Percentiles rank a stretch among this genome's conserved stretches.
These are phyloP conservation scores for Ceratosolen solmsi DNA, from an alignment of 1,140 invertebrate species.

Conservation along the genomic window DNA sequence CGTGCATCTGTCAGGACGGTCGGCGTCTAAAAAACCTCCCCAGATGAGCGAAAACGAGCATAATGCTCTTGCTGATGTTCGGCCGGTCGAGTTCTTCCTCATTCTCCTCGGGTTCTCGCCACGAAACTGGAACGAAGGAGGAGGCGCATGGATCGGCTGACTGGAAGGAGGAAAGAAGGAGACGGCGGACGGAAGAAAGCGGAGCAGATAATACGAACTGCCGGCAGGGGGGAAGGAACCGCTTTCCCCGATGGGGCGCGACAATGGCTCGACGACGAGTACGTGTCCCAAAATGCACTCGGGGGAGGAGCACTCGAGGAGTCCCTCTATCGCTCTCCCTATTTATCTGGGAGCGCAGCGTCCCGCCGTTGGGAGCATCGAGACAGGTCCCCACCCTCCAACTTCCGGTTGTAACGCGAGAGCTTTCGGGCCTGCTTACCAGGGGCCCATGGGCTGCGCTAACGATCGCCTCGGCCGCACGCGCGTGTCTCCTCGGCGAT, in stretches of 20 bases:
- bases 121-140: constrained; percentile 11
- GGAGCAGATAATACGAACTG: constrained; percentile 16
- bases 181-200: constrained; percentile 7
- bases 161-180: not conserved
- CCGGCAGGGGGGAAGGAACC: constrained; percentile 15
- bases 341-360: constrained; percentile 15
- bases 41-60: constrained; percentile 1
- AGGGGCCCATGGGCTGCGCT: not conserved
- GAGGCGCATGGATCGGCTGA: not conserved
- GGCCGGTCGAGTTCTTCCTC: constrained; percentile 12
- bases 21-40: not conserved
- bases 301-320: constrained; percentile 64
- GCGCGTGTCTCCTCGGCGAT: constrained; percentile 10
- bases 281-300: constrained; percentile 54
- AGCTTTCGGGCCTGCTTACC: constrained; percentile 41
- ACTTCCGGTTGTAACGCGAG: constrained; percentile 69
- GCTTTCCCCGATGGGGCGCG: constrained; percentile 55
- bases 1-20: constrained; percentile 24
- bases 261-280: constrained; percentile 58
- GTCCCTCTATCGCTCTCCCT: constrained; percentile 45
- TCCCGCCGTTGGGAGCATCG: constrained; percentile 36
- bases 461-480: constrained; percentile 27
- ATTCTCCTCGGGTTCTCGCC: not conserved
- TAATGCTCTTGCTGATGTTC: not conserved
- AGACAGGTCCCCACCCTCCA: constrained; percentile 56